A percentile compares a stretch with the other conserved stretches of the same genome.
phyloP scores from a whole-genome alignment of 2,113 vertebrate genomes.

The Paratilapia polleni region DNA sequence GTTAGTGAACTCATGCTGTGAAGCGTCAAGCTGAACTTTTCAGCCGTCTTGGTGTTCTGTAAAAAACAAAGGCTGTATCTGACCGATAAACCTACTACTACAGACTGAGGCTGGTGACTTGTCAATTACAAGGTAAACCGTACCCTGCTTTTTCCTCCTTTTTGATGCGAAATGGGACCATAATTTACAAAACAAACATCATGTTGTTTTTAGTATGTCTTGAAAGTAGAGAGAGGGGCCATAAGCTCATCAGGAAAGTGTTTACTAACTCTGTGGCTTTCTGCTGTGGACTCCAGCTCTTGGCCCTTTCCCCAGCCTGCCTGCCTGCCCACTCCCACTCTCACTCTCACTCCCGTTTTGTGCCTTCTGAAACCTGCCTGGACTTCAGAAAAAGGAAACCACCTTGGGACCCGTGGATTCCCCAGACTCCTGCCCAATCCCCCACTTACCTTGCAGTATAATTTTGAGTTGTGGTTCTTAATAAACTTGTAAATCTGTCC shows the following conservation, averaged over 20 bases:
- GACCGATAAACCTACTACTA: no score
- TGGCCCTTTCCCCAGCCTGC: no score
- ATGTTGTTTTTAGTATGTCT: neutral
- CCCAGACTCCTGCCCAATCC: neutral
- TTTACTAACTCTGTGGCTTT: no score
- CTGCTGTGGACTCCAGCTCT: no score
- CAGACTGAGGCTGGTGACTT: no score
- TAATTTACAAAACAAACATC: no score
- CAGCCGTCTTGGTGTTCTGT: no score
- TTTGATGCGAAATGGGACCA: neutral
- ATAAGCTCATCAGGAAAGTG: neutral
- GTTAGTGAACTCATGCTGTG: no score
- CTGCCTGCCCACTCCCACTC: no score
- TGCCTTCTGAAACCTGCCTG: rapidly evolving
- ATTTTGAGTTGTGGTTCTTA: neutral
- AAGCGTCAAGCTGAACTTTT: no score
- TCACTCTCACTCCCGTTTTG: neutral
- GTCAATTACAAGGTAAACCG: neutral
- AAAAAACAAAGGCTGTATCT: no score
- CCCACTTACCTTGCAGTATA: neutral
- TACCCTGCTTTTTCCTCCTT: neutral
- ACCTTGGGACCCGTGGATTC: neutral
- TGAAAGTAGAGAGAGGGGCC: neutral
- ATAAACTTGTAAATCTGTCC: neutral
- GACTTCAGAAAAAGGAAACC: neutral